A percentile compares a stretch with the other conserved stretches of the same genome.
These are phyloP conservation scores for Porites lutea DNA, from an alignment of 64 coral and sea anemone genomes.

Conservation along the genomic window DNA sequence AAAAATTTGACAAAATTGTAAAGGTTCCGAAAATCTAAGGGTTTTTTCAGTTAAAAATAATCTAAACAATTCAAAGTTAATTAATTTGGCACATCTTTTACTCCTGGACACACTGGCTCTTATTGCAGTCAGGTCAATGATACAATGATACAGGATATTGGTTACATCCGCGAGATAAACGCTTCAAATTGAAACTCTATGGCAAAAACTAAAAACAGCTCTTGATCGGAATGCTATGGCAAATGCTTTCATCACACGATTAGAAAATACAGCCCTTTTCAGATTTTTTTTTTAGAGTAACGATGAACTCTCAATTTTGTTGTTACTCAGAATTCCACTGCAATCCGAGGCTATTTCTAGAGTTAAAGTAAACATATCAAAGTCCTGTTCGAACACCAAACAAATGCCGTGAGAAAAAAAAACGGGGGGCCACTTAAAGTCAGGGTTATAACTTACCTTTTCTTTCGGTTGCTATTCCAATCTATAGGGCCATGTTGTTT, in stretches of 20 bases:
- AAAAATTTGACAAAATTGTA: background rate
- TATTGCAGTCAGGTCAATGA: background rate
- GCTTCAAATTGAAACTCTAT: slow-evolving; percentile 19
- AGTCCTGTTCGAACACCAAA: too few relatives aligned
- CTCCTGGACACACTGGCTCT: background rate
- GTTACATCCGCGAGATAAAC: slow-evolving; percentile 18
- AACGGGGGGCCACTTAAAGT: too few relatives aligned
- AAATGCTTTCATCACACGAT: slow-evolving; percentile 8
- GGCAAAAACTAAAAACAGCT: background rate
- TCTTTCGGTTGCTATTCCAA: too few relatives aligned
- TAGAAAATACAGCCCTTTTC: background rate
- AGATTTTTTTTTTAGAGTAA: too few relatives aligned
- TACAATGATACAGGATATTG: slow-evolving; percentile 30
- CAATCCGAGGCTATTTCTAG: too few relatives aligned
- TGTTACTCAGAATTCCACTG: too few relatives aligned
- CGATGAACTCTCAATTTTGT: too few relatives aligned
- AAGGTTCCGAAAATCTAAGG: slow-evolving; percentile 21
- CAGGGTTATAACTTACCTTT: too few relatives aligned
- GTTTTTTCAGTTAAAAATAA: background rate
- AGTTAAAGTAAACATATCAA: too few relatives aligned
- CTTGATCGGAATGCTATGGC: background rate
- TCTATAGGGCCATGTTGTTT: too few relatives aligned
- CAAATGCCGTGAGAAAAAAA: too few relatives aligned
- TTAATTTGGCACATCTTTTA: background rate
- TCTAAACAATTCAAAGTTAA: slow-evolving; percentile 1